phyloP scores from a whole-genome alignment of 1,140 invertebrate genomes.

The Zophobas morio region DNA sequence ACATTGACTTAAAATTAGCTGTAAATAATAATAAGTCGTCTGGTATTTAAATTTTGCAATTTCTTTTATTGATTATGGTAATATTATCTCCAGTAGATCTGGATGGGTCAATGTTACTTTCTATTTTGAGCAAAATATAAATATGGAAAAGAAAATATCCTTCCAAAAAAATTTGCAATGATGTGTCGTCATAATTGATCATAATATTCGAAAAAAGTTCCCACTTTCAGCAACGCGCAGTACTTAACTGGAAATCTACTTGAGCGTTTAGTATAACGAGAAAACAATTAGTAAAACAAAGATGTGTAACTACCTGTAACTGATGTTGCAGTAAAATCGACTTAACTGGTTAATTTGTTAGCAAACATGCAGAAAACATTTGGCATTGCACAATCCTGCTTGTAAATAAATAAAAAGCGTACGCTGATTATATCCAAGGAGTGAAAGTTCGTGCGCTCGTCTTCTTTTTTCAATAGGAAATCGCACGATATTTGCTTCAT shows the following conservation, averaged over 20 bases:
- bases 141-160: no score
- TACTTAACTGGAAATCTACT: no score
- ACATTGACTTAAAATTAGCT: neutral
- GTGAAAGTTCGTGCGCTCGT: slow-evolving; percentile 46
- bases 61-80: no score
- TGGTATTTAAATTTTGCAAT: no score
- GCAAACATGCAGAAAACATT: slow-evolving; percentile 10
- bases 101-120: no score
- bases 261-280: no score
- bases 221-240: no score
- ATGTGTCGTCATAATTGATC: no score
- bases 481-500: slow-evolving; percentile 43
- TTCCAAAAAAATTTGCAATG: no score
- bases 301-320: neutral
- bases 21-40: neutral
- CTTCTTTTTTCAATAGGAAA: slow-evolving; percentile 45
- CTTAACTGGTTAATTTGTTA: slow-evolving; percentile 26
- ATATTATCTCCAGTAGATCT: no score
- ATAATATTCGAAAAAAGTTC: no score
- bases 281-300: neutral
- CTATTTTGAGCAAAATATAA: no score
- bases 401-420: slow-evolving; percentile 26
- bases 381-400: slow-evolving; percentile 13
- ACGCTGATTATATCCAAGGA: slow-evolving; percentile 26
- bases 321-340: slow-evolving; percentile 1